Evolutionary conservation across 1,140 invertebrate genomes (phyloP), one percentile per base, ranked within the genome.

Genomic region (Drosophila pachea): DNA sequence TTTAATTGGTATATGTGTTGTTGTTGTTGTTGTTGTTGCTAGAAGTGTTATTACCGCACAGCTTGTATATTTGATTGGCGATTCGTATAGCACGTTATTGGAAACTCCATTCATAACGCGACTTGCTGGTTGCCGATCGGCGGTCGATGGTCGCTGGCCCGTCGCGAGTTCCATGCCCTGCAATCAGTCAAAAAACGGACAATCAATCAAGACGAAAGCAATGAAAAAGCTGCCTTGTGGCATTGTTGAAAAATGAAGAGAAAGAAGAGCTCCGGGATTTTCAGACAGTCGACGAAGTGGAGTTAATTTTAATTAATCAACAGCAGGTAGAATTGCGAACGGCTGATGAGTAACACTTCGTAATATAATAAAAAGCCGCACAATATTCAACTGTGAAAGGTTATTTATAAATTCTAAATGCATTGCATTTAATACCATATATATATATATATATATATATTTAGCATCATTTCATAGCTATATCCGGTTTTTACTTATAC

Each of bases 41-140:
- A 12, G 22, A n/a, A n/a, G n/a, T n/a, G n/a, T 45, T 31, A 40
- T 8, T 33, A 9, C 8, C 32, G 16, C 16, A 22, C 32, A 32
- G 29, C 36, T 33, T 4, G 32, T 12, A 14, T 16, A 40, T 54
- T 60, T 61, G 43, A 76, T 66, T 53, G 48, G 29, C 60, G 35
- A 60, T 52, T 9, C 45, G 60, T 70, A 74, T 43, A 59, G 55
- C 76, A 70, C 53, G 53, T 66, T 73, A 63, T 63, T 55, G 53
- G 62, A 66, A 62, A 63, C 55, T 66, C 78, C 78, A 82, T 82
- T 81, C 78, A 77, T 77, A 77, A 82, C 12, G 36, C 29, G 11
- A 35, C 22, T 22, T 35, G 9, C 38, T 7, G n/a, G 32, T 8
- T 56, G 69, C 38, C 38, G 31, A n/a, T 47, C 4, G 49, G 9